phyloP scores from a whole-genome alignment of 2,797 vertebrate genomes.

The Lacerta bilineata region DNA sequence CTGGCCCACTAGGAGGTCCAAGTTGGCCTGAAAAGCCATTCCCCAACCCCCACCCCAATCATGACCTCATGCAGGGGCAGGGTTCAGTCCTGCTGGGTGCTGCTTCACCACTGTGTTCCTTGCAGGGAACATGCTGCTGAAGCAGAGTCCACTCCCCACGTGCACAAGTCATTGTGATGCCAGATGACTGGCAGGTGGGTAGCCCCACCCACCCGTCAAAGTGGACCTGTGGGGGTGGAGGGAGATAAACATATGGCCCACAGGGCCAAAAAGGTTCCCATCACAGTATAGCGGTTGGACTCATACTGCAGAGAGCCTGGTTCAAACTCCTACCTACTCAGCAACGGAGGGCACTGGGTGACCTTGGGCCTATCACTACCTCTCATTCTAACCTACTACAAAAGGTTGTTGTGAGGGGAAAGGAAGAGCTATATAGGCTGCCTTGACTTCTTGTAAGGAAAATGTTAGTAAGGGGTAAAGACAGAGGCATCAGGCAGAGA shows the following conservation, averaged over 20 bases:
- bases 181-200: too few species aligned
- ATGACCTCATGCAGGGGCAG: too few species aligned
- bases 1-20: too few species aligned
- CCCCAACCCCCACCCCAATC: too few species aligned
- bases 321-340: not conserved
- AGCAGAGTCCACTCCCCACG: too few species aligned
- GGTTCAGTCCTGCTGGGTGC: too few species aligned
- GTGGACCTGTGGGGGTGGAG: too few species aligned
- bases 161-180: too few species aligned
- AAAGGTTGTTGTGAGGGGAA: not conserved
- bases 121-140: too few species aligned
- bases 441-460: not conserved
- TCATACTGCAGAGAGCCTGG: not conserved
- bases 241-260: not conserved
- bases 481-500: not conserved
- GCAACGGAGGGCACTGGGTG: not conserved
- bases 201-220: too few species aligned
- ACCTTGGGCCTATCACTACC: not conserved
- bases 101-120: too few species aligned
- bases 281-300: not conserved
- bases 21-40: too few species aligned
- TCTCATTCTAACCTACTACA: not conserved
- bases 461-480: not conserved
- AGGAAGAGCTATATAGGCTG: not conserved
- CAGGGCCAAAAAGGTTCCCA: not conserved